phyloP scores from a whole-genome alignment of 2,888 invertebrate genomes.

The Holacanthella duospinosa region DNA sequence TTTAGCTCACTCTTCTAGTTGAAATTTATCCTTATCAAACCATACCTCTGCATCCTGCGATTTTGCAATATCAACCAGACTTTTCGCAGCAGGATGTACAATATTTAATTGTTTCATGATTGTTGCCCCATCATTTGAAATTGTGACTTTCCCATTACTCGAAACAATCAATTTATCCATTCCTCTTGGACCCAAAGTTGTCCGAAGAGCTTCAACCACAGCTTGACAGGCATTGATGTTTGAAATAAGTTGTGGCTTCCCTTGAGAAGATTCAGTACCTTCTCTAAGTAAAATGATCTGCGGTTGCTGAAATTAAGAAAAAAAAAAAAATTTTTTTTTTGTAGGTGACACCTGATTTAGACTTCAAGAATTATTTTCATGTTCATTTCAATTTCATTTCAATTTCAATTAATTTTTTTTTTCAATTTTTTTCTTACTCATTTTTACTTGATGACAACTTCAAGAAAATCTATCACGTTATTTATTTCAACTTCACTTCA shows the following conservation, averaged over 20 bases:
- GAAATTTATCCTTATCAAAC: too few species aligned
- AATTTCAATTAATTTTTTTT: too few species aligned
- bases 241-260: constrained; percentile 87
- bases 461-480: too few species aligned
- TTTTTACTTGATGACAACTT: too few species aligned
- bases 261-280: constrained; percentile 92
- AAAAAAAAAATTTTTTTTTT: neutral
- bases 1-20: too few species aligned
- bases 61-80: constrained; percentile 95
- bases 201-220: constrained; percentile 91
- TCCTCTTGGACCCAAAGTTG: constrained; percentile 94
- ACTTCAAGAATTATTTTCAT: too few species aligned
- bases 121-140: constrained; percentile 98
- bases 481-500: too few species aligned
- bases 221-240: constrained; percentile 95
- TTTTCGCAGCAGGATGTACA: constrained; percentile 95
- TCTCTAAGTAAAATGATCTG: constrained; percentile 95
- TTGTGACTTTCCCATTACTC: constrained; percentile 77
- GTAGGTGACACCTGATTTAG: too few species aligned
- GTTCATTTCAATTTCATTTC: too few species aligned
- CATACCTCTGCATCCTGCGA: constrained; percentile 94
- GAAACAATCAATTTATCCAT: constrained; percentile 99
- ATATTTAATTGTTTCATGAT: constrained; percentile 97
- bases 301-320: constrained; percentile 62
- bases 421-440: too few species aligned